These are phyloP conservation scores for Tolypeutes matacus DNA, from an alignment of 2,797 vertebrate species.

Conservation along the genomic window DNA sequence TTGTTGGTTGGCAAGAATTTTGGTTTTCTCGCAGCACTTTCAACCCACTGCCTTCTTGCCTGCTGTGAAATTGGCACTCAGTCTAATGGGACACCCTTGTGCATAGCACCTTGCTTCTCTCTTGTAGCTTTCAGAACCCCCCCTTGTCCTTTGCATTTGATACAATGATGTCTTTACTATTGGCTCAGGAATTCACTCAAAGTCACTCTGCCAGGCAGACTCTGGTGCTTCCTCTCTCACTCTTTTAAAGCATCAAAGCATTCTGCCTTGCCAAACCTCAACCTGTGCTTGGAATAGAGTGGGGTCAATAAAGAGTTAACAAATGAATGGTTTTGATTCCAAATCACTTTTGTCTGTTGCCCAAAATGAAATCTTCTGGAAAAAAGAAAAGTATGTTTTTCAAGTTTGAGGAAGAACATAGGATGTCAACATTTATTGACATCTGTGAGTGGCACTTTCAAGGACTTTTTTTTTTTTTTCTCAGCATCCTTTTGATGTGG, in stretches of 20 bases:
- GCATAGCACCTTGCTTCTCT: too few species aligned
- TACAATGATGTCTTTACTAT: background rate
- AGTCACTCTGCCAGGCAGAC: background rate
- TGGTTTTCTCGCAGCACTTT: too few species aligned
- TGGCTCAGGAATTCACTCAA: background rate
- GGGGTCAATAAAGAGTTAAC: background rate
- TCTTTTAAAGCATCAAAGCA: background rate
- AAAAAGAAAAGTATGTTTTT: background rate
- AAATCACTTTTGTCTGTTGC: background rate
- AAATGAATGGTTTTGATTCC: background rate
- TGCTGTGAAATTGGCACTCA: too few species aligned
- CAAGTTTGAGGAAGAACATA: background rate
- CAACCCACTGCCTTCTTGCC: too few species aligned
- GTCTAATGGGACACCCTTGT: too few species aligned
- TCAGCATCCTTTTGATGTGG: background rate
- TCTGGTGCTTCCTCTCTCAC: background rate
- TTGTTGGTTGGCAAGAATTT: too few species aligned
- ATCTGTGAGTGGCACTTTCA: background rate
- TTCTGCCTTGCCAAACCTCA: background rate
- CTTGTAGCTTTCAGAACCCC: too few species aligned
- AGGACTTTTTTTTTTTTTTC: background rate
- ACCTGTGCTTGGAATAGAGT: background rate
- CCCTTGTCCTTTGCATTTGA: too few species aligned
- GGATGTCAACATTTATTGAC: background rate
- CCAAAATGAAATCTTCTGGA: conserved; percentile 16